phyloP scores from a whole-genome alignment of 2,113 vertebrate genomes.

The Perognathus longimembris region DNA sequence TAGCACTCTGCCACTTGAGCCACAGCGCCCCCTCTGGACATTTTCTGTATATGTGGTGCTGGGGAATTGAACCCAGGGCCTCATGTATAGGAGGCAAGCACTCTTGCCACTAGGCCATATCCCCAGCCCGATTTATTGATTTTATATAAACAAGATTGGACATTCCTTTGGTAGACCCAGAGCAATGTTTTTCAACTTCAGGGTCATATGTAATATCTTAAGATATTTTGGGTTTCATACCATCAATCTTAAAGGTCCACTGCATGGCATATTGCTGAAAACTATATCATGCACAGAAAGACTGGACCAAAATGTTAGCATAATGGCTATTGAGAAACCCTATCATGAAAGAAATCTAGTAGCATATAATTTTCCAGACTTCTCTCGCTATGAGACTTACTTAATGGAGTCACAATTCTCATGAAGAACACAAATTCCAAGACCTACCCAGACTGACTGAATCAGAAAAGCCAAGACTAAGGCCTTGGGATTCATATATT shows the following conservation, averaged over 20 bases:
- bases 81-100: too few species aligned
- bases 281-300: background rate
- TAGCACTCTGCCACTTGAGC: too few species aligned
- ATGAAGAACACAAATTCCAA: constrained; percentile 33
- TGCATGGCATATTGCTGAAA: background rate
- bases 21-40: too few species aligned
- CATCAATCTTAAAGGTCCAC: rapidly evolving
- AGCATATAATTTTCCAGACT: constrained; percentile 40
- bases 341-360: constrained; percentile 18
- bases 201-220: background rate
- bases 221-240: background rate
- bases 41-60: too few species aligned
- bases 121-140: too few species aligned
- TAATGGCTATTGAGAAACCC: background rate
- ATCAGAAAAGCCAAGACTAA: constrained; percentile 36
- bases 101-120: too few species aligned
- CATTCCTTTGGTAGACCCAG: background rate
- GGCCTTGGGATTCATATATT: constrained; percentile 39
- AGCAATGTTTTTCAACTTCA: background rate
- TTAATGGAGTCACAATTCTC: background rate
- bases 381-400: constrained; percentile 48
- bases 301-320: background rate
- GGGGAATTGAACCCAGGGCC: too few species aligned
- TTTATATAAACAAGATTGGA: constrained; percentile 14
- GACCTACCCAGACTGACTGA: constrained; percentile 36